A percentile compares a stretch with the other conserved stretches of the same genome.
These are phyloP conservation scores for Epicampocera succincta DNA, from an alignment of 2,888 invertebrate species.

Conservation along the genomic window DNA sequence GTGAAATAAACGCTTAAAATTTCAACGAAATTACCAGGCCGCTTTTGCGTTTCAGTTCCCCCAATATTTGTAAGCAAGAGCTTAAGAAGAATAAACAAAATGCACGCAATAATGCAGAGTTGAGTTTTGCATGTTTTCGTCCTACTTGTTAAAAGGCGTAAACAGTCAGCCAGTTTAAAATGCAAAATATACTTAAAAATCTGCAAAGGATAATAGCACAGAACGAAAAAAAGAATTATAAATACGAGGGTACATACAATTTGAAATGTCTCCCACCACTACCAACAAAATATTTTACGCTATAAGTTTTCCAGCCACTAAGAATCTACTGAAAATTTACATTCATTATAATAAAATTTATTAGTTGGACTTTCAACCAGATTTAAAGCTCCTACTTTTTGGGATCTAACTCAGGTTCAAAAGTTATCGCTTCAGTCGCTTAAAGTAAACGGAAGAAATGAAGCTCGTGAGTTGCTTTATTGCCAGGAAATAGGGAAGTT, in stretches of 20 bases:
- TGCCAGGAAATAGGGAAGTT: too few relatives aligned
- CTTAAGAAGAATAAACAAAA: slow-evolving; percentile 3
- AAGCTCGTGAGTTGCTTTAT: too few relatives aligned
- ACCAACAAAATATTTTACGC: neutral
- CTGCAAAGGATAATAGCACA: slow-evolving; percentile 29
- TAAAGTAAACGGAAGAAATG: too few relatives aligned
- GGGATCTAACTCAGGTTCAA: too few relatives aligned
- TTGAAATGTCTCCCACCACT: too few relatives aligned
- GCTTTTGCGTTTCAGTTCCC: neutral
- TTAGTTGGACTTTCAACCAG: too few relatives aligned
- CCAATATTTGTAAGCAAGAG: slow-evolving; percentile 4
- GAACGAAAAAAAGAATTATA: slow-evolving; percentile 7
- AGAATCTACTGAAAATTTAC: too few relatives aligned
- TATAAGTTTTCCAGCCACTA: too few relatives aligned
- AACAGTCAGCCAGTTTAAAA: slow-evolving; percentile 64
- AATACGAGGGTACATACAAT: neutral
- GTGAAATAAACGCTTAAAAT: too few relatives aligned
- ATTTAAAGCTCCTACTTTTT: too few relatives aligned
- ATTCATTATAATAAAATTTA: too few relatives aligned
- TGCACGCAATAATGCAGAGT: slow-evolving; percentile 7
- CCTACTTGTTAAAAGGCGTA: slow-evolving; percentile 68
- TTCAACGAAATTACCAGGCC: neutral
- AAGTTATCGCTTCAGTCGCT: too few relatives aligned
- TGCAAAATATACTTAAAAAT: slow-evolving; percentile 16
- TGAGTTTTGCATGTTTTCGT: slow-evolving; percentile 39